Percentiles rank a stretch among this genome's conserved stretches.
phyloP scores from a whole-genome alignment of 2,888 invertebrate species.

The Xylocampa areola region DNA sequence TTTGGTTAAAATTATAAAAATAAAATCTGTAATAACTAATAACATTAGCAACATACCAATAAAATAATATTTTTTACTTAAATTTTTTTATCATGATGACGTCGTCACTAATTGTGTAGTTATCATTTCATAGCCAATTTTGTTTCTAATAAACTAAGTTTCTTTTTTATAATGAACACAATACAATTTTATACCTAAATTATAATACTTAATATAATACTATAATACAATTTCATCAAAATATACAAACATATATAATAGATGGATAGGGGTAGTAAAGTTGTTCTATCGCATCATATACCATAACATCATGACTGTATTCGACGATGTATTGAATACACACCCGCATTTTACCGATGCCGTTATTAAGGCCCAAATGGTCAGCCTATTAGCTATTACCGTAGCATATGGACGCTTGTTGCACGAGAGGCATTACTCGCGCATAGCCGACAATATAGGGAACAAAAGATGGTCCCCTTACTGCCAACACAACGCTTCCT shows the following conservation, averaged over 20 bases:
- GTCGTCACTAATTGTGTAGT: background rate
- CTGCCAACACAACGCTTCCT: no score
- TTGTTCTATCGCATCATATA: background rate
- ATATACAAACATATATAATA: conserved; percentile 41
- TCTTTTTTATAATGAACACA: conserved; percentile 35
- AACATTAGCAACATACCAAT: conserved; percentile 6
- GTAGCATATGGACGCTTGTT: no score
- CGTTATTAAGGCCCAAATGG: no score
- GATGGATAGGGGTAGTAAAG: conserved; percentile 9
- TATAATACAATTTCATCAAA: conserved; percentile 41
- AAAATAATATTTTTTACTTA: no score
- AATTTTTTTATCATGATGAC: no score
- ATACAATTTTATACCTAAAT: conserved; percentile 35
- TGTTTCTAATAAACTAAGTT: conserved; percentile 12
- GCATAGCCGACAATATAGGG: no score
- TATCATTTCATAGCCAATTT: conserved; percentile 11
- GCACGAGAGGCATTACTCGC: no score
- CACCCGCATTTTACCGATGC: no score
- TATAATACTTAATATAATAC: conserved; percentile 15
- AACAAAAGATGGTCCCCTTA: no score
- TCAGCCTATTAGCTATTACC: no score
- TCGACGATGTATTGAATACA: no score
- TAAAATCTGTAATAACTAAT: conserved; percentile 1
- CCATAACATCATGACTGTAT: no score
- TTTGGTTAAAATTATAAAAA: conserved; percentile 14